phyloP scores from a whole-genome alignment of 2,113 vertebrate genomes.

The Sclerurus mexicanus region DNA sequence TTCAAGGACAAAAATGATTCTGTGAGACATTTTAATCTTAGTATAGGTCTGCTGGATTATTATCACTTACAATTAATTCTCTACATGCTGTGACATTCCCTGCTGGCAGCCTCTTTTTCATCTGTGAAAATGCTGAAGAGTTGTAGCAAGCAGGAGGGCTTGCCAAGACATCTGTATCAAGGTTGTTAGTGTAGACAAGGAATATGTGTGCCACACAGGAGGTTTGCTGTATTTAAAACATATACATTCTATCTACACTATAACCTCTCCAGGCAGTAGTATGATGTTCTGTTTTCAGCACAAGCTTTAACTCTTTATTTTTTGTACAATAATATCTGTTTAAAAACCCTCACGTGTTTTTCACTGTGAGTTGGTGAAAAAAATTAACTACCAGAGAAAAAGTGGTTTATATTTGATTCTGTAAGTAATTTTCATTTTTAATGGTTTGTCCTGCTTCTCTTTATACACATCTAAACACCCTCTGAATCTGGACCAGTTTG shows the following conservation, averaged over 20 bases:
- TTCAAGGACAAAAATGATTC: not conserved
- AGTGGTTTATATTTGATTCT: not conserved
- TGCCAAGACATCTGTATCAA: constrained; percentile 33
- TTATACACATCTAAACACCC: not conserved
- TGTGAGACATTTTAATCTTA: not conserved
- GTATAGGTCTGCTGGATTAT: constrained; percentile 14
- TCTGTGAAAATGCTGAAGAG: constrained; percentile 12
- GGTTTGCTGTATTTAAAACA: not conserved
- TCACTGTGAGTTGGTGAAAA: not conserved
- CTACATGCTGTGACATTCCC: not conserved
- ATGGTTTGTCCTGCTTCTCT: not conserved
- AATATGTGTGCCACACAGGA: not conserved
- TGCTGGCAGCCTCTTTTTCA: constrained; percentile 11
- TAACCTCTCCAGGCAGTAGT: not conserved
- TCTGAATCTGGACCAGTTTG: not conserved
- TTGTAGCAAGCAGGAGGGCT: not conserved
- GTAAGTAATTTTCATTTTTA: not conserved
- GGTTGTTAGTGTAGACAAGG: constrained; percentile 1
- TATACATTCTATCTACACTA: not conserved
- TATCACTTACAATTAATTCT: constrained; percentile 22
- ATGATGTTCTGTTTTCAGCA: not conserved
- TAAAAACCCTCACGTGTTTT: not conserved
- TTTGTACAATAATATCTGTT: not conserved
- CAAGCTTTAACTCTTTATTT: not conserved
- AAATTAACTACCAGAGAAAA: not conserved